phyloP scores from a whole-genome alignment of 1,140 invertebrate species.

The Samia ricini region DNA sequence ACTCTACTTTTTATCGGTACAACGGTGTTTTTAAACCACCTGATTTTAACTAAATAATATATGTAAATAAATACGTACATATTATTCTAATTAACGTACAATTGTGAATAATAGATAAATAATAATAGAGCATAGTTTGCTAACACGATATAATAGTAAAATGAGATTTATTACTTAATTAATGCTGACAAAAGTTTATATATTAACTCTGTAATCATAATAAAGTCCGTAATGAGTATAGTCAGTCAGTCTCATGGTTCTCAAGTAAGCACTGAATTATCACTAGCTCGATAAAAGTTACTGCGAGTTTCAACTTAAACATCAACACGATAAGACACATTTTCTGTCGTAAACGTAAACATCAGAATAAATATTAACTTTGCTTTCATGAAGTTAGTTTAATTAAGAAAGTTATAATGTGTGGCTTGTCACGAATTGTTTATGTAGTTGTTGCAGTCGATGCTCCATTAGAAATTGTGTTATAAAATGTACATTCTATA shows the following conservation, averaged over 20 bases:
- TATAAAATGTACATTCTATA: neutral
- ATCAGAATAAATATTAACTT: neutral
- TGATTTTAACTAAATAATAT: no score
- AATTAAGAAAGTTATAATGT: slow-evolving; percentile 22
- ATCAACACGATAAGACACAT: neutral
- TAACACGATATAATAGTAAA: no score
- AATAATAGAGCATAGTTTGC: no score
- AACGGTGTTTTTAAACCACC: no score
- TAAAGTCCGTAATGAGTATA: slow-evolving; percentile 14
- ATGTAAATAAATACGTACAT: no score
- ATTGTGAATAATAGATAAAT: no score
- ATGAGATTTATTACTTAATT: neutral
- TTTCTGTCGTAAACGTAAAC: neutral
- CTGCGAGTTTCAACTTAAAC: neutral
- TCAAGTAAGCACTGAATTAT: slow-evolving; percentile 18
- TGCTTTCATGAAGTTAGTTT: slow-evolving; percentile 15
- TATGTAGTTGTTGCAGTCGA: neutral
- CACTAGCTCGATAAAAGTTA: neutral
- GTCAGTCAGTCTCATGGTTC: slow-evolving; percentile 15
- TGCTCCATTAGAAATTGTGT: slow-evolving; percentile 1
- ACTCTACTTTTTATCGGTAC: no score
- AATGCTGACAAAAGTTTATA: neutral
- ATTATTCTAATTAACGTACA: no score
- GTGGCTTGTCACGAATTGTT: neutral
- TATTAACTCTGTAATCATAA: slow-evolving; percentile 9